These are phyloP conservation scores for Heptranchias perlo DNA, from an alignment of 2,113 vertebrate genomes.

Conservation along the genomic window DNA sequence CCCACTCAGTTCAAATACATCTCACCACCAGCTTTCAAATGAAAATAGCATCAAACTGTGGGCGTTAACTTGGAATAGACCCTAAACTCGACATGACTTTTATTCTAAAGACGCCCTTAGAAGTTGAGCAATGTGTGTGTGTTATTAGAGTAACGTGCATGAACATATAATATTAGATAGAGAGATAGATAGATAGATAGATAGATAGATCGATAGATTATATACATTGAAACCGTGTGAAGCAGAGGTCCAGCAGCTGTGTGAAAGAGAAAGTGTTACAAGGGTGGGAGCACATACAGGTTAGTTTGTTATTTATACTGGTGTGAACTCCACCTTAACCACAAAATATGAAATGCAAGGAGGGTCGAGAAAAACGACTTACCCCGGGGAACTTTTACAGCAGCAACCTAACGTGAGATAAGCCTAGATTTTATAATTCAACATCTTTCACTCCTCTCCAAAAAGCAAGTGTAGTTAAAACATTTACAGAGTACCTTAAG, in stretches of 20 bases:
- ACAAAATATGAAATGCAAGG: neutral
- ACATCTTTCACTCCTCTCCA: neutral
- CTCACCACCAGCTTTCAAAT: neutral
- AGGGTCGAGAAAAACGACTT: neutral
- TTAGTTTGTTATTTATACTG: constrained; percentile 23
- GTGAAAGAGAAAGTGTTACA: neutral
- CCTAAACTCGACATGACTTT: neutral
- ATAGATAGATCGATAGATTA: neutral
- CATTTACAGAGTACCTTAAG: neutral
- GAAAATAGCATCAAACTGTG: neutral
- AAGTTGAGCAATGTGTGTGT: neutral
- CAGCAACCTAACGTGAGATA: neutral
- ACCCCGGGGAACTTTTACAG: neutral
- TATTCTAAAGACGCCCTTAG: neutral
- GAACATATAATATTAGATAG: neutral
- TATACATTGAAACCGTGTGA: neutral
- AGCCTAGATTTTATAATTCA: neutral
- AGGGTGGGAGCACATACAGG: neutral
- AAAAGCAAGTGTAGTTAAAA: neutral
- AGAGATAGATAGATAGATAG: neutral
- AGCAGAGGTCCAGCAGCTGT: neutral
- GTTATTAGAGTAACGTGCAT: neutral
- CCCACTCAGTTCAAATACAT: neutral
- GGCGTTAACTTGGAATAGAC: neutral
- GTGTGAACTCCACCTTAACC: constrained; percentile 38